Evolutionary conservation across 1,140 invertebrate genomes (phyloP).

Genomic region (Lepidurus apus): DNA sequence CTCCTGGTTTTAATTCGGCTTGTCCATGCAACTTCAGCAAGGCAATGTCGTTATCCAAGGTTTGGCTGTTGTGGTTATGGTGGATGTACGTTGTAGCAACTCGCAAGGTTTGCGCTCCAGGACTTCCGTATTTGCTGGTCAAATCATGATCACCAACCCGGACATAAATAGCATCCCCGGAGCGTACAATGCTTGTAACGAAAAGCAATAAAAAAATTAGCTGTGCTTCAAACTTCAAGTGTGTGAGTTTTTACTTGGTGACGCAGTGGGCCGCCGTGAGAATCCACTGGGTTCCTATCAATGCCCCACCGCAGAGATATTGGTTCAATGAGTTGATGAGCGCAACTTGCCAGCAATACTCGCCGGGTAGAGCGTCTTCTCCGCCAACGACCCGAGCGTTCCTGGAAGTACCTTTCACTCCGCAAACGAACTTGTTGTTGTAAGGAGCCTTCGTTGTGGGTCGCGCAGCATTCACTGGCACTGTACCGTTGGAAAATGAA

Average conservation of each 20-base stretch:
- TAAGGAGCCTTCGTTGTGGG: conserved; percentile 52
- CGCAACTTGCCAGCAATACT: conserved; percentile 94
- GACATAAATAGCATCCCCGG: conserved; percentile 84
- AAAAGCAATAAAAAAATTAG: conserved; percentile 39
- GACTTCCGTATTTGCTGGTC: conserved; percentile 75
- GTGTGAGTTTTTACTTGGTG: conserved; percentile 65
- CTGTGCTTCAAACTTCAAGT: background rate
- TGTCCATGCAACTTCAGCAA: conserved; percentile 84
- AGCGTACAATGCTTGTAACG: conserved; percentile 69
- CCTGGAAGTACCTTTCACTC: conserved; percentile 64
- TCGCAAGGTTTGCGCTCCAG: conserved; percentile 77
- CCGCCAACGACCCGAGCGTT: conserved; percentile 77
- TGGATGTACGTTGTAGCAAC: conserved; percentile 92
- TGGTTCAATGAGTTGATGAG: conserved; percentile 88
- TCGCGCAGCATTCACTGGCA: conserved; percentile 18
- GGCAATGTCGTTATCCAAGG: conserved; percentile 92
- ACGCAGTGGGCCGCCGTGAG: conserved; percentile 93
- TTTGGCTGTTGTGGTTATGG: conserved; percentile 93
- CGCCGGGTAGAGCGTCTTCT: conserved; percentile 77
- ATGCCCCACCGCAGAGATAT: conserved; percentile 89
- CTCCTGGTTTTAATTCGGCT: conserved; percentile 76
- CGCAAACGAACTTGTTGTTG: conserved; percentile 86
- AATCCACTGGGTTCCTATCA: conserved; percentile 91
- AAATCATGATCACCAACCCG: conserved; percentile 89
- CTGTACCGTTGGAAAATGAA: conserved; percentile 11